Base-by-base conservation (phyloP, 2,888 invertebrate species). In the Gastrophysa polygoni region DNA sequence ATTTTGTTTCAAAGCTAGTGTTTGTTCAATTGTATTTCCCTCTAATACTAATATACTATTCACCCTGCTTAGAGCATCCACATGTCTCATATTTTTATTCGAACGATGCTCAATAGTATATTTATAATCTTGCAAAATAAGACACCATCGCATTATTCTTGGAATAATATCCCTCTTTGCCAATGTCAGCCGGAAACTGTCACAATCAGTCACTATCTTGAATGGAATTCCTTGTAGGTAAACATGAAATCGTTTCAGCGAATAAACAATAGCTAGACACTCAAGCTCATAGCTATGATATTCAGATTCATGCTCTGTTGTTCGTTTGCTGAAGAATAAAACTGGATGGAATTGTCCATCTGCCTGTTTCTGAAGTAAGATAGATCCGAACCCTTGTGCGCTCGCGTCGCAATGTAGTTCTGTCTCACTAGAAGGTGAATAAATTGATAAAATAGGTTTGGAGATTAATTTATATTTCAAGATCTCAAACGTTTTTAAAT, bases 381-480 rank as follows among this genome's bases (percentile, higher is more conserved):
- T 64, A n/a, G 73, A 66, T 17, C 73, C 74, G 57, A 63, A 75
- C 1, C 75, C 74, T 2, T 11, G 1, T 0, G 66, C 28, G 61
- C 73, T 72, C 0, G 74, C 77, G 67, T 76, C 77, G 14, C 69
- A 72, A 56, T 77, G 75, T 44, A 76, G 54, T 61, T 77, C 72
- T 3, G 75, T 77, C 61, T 73, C 71, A 38, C 44, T 21, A 18
- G 21, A 38, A 5, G 73, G 73, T 16, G 57, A 54, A 64, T 68
- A 74, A 34, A 73, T 65, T 57, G 70, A 65, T 24, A 70, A 59
- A 17, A 70, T 55, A 58, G 72, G 68, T 50, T 17, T 46, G 8
- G 50, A 34, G 2, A 54, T 29, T 34, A 73, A 50, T 56, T 57
- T 59, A 38, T 46, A n/a, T 46, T 71, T 71, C 24, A 73, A 60